Evolutionary conservation across 2,113 vertebrate species (phyloP).

Genomic region (Phoxinus phoxinus): DNA sequence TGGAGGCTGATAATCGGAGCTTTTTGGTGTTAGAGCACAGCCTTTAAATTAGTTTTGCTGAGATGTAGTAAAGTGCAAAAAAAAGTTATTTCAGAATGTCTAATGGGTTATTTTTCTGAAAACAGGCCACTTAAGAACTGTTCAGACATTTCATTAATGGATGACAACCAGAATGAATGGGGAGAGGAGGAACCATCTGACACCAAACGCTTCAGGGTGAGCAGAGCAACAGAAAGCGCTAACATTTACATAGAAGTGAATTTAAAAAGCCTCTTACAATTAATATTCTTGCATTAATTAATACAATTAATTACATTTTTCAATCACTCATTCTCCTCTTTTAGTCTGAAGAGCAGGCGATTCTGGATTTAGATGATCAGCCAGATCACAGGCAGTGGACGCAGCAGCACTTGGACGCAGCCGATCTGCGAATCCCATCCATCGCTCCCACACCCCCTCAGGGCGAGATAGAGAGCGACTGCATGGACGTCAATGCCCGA

Average conservation of each 20-base stretch:
- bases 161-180: slow-evolving; percentile 94
- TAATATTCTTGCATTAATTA: not conserved
- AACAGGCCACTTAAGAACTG: slow-evolving; percentile 91
- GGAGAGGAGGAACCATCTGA: slow-evolving; percentile 88
- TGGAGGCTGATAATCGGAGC: not conserved
- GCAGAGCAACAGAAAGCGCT: not conserved
- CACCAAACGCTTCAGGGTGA: slow-evolving; percentile 92
- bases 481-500: slow-evolving; percentile 95
- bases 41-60: too few species aligned
- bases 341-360: slow-evolving; percentile 90
- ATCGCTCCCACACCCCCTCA: slow-evolving; percentile 95
- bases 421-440: slow-evolving; percentile 90
- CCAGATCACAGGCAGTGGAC: slow-evolving; percentile 97
- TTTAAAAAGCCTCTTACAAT: not conserved
- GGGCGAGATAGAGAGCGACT: slow-evolving; percentile 92
- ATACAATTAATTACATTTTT: not conserved
- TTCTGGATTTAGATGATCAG: slow-evolving; percentile 85
- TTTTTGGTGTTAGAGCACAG: not conserved
- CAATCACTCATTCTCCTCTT: not conserved
- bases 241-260: not conserved
- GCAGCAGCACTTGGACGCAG: slow-evolving; percentile 95
- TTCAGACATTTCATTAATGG: slow-evolving; percentile 92
- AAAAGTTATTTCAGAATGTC: slow-evolving; percentile 45
- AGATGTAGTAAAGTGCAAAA: too few species aligned
- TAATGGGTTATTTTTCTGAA: slow-evolving; percentile 57